Conservation (phyloP, 1,140 invertebrate genomes). For the Rhagoletis zephyria region DNA sequence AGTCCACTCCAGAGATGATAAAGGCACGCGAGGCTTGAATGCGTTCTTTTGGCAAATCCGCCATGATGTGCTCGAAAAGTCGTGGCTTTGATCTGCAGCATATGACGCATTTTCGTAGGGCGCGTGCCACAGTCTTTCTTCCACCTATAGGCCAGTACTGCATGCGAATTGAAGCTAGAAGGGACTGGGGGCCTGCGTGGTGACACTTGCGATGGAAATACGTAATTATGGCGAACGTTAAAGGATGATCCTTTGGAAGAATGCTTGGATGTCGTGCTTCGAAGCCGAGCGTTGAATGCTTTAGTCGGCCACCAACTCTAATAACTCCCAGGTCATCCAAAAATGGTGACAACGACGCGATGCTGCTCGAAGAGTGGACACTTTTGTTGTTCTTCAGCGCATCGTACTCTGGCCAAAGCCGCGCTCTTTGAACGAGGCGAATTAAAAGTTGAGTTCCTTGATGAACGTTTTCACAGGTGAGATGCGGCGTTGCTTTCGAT, state of each 20-base stretch:
- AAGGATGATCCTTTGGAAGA: constrained; percentile 4
- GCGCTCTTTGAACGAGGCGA: constrained; percentile 57
- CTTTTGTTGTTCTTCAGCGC: too few species aligned
- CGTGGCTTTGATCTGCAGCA: constrained; percentile 38
- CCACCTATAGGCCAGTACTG: constrained; percentile 54
- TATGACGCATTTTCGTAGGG: constrained; percentile 36
- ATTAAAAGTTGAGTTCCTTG: constrained; percentile 48
- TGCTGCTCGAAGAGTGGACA: not conserved
- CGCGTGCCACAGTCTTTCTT: not conserved
- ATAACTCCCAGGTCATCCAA: constrained; percentile 30
- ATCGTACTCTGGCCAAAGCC: constrained; percentile 53
- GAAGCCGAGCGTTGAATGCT: constrained; percentile 22
- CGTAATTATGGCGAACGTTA: not conserved
- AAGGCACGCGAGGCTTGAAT: constrained; percentile 57
- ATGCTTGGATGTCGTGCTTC: constrained; percentile 17
- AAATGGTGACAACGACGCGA: constrained; percentile 54
- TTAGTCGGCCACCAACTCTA: constrained; percentile 37
- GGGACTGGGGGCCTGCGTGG: constrained; percentile 42
- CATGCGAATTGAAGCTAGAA: not conserved
- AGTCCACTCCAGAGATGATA: constrained; percentile 64
- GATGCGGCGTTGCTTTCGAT: not conserved
- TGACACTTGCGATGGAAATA: constrained; percentile 50
- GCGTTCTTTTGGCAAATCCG: constrained; percentile 62
- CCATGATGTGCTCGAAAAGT: constrained; percentile 59
- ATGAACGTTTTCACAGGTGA: not conserved